phyloP scores from a whole-genome alignment of 2,888 invertebrate genomes.

The Cybosia mesomella region DNA sequence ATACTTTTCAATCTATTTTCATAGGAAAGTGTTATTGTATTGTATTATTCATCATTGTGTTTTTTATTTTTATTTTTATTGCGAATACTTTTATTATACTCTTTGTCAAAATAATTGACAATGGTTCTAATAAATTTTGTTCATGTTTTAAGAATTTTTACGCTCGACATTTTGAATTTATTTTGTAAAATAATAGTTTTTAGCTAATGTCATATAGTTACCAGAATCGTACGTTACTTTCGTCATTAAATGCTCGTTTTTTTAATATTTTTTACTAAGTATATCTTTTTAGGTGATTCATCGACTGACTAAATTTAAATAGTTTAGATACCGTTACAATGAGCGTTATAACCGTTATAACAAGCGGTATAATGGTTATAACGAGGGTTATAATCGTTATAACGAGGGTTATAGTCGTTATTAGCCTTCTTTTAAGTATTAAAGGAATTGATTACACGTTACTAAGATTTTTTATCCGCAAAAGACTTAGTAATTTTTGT shows the following conservation, averaged over 20 bases:
- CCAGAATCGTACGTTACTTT: conserved; percentile 49
- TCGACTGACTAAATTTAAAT: conserved; percentile 23
- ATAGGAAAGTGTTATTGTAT: neutral
- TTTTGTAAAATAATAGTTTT: conserved; percentile 47
- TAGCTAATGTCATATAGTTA: conserved; percentile 45
- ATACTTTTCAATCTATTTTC: neutral
- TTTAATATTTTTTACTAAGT: conserved; percentile 38
- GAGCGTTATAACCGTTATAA: neutral
- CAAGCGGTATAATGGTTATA: neutral
- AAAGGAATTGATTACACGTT: neutral
- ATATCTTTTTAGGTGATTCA: conserved; percentile 24
- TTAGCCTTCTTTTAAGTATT: neutral
- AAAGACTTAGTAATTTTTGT: neutral
- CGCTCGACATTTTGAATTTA: conserved; percentile 31
- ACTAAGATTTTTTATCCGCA: neutral
- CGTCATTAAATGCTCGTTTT: conserved; percentile 51
- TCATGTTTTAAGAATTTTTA: conserved; percentile 18
- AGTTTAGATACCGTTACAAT: neutral
- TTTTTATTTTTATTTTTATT: neutral
- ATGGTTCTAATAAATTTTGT: neutral
- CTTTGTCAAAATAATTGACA: neutral
- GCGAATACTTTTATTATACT: neutral
- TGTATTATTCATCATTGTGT: neutral
- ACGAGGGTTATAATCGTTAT: neutral
- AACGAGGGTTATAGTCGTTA: too few relatives aligned